A percentile compares a stretch with the other conserved stretches of the same genome.
Conservation (phyloP, 2,888 invertebrate species). For the Phyllotreta striolata region DNA sequence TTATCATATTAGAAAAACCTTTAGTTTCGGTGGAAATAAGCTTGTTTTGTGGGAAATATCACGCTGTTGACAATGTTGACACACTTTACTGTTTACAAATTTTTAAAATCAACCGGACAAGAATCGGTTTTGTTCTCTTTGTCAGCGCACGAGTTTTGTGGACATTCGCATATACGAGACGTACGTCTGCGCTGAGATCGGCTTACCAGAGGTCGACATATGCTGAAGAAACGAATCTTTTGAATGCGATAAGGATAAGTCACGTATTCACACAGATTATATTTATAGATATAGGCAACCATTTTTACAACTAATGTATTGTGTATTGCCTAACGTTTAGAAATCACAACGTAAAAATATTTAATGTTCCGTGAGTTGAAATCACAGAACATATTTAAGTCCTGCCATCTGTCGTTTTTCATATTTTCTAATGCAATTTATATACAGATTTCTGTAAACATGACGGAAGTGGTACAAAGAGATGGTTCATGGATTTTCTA, state of each 20-base stretch:
- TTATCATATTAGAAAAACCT: conserved; percentile 22
- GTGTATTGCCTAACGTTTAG: too few relatives aligned
- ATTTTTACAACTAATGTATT: too few relatives aligned
- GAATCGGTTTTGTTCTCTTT: conserved; percentile 17
- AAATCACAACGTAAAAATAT: too few relatives aligned
- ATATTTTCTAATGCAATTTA: too few relatives aligned
- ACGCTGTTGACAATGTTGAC: conserved; percentile 39
- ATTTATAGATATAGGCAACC: too few relatives aligned
- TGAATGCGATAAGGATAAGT: not conserved
- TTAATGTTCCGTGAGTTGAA: too few relatives aligned
- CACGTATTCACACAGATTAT: too few relatives aligned
- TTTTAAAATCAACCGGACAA: conserved; percentile 31
- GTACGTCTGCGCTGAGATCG: conserved; percentile 28
- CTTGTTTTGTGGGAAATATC: conserved; percentile 31
- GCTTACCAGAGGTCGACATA: conserved; percentile 22
- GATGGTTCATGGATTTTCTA: too few relatives aligned
- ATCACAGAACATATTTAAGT: too few relatives aligned
- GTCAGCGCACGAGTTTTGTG: not conserved
- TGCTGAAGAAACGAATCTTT: conserved; percentile 11
- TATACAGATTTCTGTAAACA: too few relatives aligned
- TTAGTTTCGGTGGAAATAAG: conserved; percentile 35
- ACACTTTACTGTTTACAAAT: conserved; percentile 41
- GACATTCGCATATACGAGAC: not conserved
- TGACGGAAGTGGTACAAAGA: too few relatives aligned
- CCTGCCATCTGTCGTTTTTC: too few relatives aligned